These are phyloP conservation scores for Gila robusta DNA, from an alignment of 2,797 vertebrate genomes.

Conservation along the genomic window DNA sequence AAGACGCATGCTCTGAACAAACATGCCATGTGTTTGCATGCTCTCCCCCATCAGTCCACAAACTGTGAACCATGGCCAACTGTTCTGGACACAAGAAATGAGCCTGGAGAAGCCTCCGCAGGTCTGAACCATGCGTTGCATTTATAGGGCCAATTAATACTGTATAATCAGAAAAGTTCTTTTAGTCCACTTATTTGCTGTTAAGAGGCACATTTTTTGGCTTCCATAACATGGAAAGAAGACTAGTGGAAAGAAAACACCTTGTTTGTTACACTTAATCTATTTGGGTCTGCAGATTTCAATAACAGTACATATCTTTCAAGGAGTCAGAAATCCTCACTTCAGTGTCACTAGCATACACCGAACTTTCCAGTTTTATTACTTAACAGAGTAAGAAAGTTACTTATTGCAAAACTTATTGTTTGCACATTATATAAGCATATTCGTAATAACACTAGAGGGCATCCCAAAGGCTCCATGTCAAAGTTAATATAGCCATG, in stretches of 20 bases:
- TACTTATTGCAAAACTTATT: neutral
- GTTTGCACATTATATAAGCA: neutral
- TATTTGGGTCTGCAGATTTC: neutral
- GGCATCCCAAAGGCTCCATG: neutral
- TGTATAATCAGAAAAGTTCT: neutral
- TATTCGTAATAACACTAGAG: constrained; percentile 31
- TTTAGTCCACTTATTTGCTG: neutral
- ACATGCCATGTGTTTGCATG: constrained; percentile 44
- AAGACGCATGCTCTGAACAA: constrained; percentile 52
- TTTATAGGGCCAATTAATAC: neutral
- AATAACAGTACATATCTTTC: too few relatives aligned
- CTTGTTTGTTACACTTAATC: neutral
- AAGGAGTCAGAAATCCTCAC: neutral
- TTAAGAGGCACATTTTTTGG: neutral
- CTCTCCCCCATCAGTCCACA: constrained; percentile 8
- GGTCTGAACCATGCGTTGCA: neutral
- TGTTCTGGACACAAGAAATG: constrained; percentile 45
- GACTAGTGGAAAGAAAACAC: neutral
- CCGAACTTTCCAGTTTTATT: neutral
- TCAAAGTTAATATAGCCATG: neutral
- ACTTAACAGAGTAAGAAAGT: neutral
- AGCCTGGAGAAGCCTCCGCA: neutral
- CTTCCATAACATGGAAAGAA: neutral
- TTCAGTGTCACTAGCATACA: neutral
- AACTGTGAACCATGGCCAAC: constrained; percentile 51